Evolutionary conservation across 2,113 vertebrate genomes (phyloP).

Genomic region (Willisornis vidua): DNA sequence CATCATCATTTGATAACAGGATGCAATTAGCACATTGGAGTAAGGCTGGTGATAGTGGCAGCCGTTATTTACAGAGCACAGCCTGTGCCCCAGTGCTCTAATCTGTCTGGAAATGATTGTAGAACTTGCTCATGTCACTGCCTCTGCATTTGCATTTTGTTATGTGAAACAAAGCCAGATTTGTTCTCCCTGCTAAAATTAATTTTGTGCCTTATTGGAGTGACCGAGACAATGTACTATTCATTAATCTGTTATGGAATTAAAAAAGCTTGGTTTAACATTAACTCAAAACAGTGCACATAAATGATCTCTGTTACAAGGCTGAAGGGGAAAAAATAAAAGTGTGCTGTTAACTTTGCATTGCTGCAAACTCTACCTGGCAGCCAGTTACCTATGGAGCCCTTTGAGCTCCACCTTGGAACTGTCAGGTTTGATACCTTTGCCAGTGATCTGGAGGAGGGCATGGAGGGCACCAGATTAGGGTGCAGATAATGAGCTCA

Average conservation of each 20-base stretch:
- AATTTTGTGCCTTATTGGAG: neutral
- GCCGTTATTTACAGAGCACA: constrained; percentile 10
- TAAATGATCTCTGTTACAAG: neutral
- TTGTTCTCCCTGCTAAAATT: neutral
- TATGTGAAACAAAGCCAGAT: neutral
- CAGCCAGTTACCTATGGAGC: neutral
- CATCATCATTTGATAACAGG: constrained; percentile 41
- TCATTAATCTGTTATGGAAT: neutral
- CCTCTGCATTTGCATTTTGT: neutral
- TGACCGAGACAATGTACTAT: neutral
- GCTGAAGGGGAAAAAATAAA: neutral
- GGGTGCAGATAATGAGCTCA: neutral
- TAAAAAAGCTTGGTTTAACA: neutral
- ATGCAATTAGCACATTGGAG: constrained; percentile 37
- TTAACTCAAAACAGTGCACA: neutral
- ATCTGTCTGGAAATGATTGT: neutral
- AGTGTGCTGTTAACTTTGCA: neutral
- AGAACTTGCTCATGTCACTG: neutral
- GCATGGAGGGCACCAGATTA: neutral
- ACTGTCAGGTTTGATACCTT: neutral
- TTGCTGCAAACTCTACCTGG: neutral
- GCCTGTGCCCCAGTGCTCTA: neutral
- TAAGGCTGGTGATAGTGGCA: neutral
- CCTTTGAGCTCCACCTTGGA: fast-evolving
- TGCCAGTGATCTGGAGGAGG: neutral